These are phyloP conservation scores for Bombylius discolor DNA, from an alignment of 2,888 invertebrate genomes.

Conservation along the genomic window DNA sequence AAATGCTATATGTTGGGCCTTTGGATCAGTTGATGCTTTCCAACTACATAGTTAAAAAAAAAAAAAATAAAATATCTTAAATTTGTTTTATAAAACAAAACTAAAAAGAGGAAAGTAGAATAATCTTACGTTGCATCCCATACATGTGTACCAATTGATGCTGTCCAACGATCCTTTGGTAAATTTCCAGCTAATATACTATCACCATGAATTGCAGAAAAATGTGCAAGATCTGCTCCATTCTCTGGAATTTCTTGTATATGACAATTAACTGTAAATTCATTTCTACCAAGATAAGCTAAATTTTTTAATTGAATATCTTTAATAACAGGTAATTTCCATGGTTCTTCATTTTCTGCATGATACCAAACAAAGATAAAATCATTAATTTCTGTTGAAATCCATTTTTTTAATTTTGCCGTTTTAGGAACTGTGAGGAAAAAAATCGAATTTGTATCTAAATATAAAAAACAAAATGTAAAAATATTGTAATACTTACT, in stretches of 20 bases:
- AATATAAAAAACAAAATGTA: neutral
- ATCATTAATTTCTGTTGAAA: conserved; percentile 52
- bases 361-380: conserved; percentile 76
- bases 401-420: conserved; percentile 57
- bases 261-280: conserved; percentile 63
- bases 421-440: conserved; percentile 48
- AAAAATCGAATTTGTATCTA: conserved; percentile 3
- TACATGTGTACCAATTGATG: conserved; percentile 39
- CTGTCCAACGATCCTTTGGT: conserved; percentile 24
- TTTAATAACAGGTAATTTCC: conserved; percentile 47
- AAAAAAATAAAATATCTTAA: too few species aligned
- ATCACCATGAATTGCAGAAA: conserved; percentile 60
- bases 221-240: conserved; percentile 72
- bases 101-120: neutral
- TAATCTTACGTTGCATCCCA: conserved; percentile 40
- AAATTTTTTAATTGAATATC: conserved; percentile 44
- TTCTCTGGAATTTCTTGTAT: conserved; percentile 77
- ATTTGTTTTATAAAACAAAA: too few species aligned
- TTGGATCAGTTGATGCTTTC: conserved; percentile 34
- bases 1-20: conserved; percentile 46
- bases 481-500: neutral
- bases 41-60: conserved; percentile 28
- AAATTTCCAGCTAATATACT: conserved; percentile 41
- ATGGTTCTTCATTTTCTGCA: conserved; percentile 57
- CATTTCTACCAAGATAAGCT: conserved; percentile 62